Evolutionary conservation across 2,797 vertebrate genomes (phyloP), one percentile per base, ranked within the genome.

Genomic region (Cottoperca gobio): DNA sequence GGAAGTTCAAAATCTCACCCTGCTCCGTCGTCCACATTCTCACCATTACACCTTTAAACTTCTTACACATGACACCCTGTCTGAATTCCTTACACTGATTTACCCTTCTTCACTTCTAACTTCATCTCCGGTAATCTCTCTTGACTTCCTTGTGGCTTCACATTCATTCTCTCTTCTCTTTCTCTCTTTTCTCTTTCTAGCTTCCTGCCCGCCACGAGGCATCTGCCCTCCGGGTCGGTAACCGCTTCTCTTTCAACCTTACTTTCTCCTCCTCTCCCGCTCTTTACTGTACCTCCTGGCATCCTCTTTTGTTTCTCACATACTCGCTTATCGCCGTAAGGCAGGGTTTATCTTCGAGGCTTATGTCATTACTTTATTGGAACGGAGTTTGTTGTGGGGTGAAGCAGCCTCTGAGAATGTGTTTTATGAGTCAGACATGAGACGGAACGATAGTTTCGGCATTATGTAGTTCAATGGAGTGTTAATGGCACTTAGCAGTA

Each of bases 121-220:
- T 63, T 63, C 49, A 37, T 76, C 74, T 49, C 48, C 2, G 33
- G 46, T 79, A 75, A 79, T 78, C 78, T 54, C 39, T 71, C 45
- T 21, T 52, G 72, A 81, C 79, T 81, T 62, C 35, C 79, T 54
- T 48, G 53, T 40, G 59, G 81, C 70, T 69, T 82, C 64, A 42
- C 54, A 54, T 85, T 75, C 57, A 65, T 67, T 79, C 46, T 66
- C 35, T 11, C 33, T 26, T 68, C 35, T 52, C 23, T 52, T 35
- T 52, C 23, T 52, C 53, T 61, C 67, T 23, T 45, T 62, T 63
- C 35, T 81, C 62, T 67, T 60, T 73, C 33, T 50, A 57, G 57
- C 63, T 61, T 67, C 46, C 33, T 19, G 58, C 31, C 24, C 45
- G 40, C 71, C 50, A 45, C 26, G 16, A 60, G 73, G 62, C 55